Evolutionary conservation across 1,140 invertebrate genomes (phyloP).

Genomic region (Dolichoris vasculosae): DNA sequence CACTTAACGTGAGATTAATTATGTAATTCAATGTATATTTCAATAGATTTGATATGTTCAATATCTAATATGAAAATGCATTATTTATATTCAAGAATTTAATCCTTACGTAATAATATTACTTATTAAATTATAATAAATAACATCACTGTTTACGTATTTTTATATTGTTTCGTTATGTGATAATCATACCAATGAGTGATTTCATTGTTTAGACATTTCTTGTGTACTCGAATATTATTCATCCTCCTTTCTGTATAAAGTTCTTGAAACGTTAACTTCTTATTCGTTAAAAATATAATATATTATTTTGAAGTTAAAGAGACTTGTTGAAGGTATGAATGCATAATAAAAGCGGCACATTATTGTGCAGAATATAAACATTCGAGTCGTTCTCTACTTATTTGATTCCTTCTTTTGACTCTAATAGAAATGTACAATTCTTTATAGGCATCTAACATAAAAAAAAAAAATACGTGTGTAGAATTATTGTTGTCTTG

Average conservation of each 20-base stretch:
- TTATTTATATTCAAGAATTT: neutral
- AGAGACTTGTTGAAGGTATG: neutral
- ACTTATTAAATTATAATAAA: neutral
- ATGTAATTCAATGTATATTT: neutral
- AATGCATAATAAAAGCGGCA: conserved; percentile 26
- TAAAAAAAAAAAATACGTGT: conserved; percentile 33
- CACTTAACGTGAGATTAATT: neutral
- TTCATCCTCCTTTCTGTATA: conserved; percentile 10
- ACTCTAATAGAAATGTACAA: neutral
- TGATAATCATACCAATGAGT: conserved; percentile 36
- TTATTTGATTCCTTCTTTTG: conserved; percentile 16
- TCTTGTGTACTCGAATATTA: conserved; percentile 5
- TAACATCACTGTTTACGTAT: neutral
- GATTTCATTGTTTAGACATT: conserved; percentile 21
- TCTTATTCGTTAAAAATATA: neutral
- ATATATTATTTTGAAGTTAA: neutral
- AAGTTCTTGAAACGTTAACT: neutral
- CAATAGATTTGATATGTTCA: neutral
- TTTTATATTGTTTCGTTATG: conserved; percentile 1
- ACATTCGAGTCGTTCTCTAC: conserved; percentile 9
- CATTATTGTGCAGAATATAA: conserved; percentile 5
- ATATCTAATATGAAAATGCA: too few relatives aligned
- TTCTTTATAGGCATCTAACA: neutral
- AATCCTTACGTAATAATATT: neutral
- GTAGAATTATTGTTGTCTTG: conserved; percentile 68